phyloP scores from a whole-genome alignment of 92 coral and sea anemone genomes.

The Parazoanthus swiftii region DNA sequence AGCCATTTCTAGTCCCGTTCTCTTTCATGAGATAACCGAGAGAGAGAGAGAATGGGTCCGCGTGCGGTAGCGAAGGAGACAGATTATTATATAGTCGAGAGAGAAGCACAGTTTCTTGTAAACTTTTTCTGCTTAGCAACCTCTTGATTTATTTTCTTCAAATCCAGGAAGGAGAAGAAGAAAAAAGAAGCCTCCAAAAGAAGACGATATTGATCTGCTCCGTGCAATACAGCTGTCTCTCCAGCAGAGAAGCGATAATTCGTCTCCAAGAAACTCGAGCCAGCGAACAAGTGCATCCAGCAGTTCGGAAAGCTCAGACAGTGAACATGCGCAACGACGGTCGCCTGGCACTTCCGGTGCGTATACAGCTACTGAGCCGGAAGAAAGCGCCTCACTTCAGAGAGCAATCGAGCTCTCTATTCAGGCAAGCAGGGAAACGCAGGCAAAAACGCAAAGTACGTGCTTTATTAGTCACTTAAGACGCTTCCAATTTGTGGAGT shows the following conservation, averaged over 20 bases:
- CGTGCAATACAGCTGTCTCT: slow-evolving; percentile 79
- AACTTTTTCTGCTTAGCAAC: background rate
- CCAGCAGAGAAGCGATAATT: slow-evolving; percentile 47
- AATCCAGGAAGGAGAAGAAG: slow-evolving; percentile 42
- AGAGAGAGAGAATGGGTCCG: background rate
- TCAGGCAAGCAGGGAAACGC: slow-evolving; percentile 46
- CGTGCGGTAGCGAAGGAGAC: no score
- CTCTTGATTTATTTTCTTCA: background rate
- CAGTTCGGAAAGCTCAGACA: slow-evolving; percentile 69
- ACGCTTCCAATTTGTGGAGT: no score
- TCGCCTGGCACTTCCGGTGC: slow-evolving; percentile 30
- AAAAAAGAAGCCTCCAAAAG: slow-evolving; percentile 44
- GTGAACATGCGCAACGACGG: slow-evolving; percentile 53
- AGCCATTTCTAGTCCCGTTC: background rate
- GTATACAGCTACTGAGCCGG: slow-evolving; percentile 44
- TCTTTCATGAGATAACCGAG: background rate
- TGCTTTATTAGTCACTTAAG: background rate
- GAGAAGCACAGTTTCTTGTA: no score
- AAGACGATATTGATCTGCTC: slow-evolving; percentile 68
- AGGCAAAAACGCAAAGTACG: background rate
- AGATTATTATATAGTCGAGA: no score
- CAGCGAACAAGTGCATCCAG: slow-evolving; percentile 61
- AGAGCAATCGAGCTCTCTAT: slow-evolving; percentile 91
- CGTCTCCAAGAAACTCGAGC: slow-evolving; percentile 42
- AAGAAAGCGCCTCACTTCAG: slow-evolving; percentile 77